These are phyloP conservation scores for Clusia tigrina DNA, from an alignment of 2,888 invertebrate species.

Conservation along the genomic window DNA sequence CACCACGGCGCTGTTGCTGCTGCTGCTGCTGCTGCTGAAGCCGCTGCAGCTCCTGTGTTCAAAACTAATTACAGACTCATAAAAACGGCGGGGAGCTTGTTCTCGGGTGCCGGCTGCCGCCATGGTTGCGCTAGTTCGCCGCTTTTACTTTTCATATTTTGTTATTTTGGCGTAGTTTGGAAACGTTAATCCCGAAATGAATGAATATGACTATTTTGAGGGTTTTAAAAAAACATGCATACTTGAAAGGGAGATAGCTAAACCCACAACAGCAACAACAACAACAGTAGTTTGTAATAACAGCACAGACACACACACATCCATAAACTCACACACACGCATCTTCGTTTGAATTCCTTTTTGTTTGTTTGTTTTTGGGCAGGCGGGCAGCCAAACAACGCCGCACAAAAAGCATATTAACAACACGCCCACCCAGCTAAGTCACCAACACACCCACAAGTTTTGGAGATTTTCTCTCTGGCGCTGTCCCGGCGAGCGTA, in stretches of 20 bases:
- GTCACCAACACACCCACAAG: conserved; percentile 37
- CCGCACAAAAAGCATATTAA: too few relatives aligned
- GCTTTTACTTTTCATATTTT: background rate
- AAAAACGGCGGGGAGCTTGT: conserved; percentile 45
- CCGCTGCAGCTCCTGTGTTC: conserved; percentile 32
- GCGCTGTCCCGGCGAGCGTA: background rate
- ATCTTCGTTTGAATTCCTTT: background rate
- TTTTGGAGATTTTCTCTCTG: background rate
- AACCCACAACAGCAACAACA: background rate
- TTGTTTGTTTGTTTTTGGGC: too few relatives aligned
- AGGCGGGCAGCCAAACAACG: too few relatives aligned
- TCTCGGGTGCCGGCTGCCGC: background rate
- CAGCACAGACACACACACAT: background rate
- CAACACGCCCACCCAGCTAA: conserved; percentile 52
- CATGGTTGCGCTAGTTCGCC: background rate
- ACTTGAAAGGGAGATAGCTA: background rate
- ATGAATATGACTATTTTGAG: conserved; percentile 20
- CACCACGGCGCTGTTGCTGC: background rate
- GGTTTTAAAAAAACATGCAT: background rate
- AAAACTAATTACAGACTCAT: conserved; percentile 58
- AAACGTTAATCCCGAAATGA: conserved; percentile 27
- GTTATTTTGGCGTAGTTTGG: conserved; percentile 31
- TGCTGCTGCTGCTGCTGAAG: conserved; percentile 11
- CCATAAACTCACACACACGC: background rate
- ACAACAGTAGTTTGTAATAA: background rate